A percentile compares a stretch with the other conserved stretches of the same genome.
Conservation (phyloP, 2,888 invertebrate species). For the Imbricaverruca yamaguchii region DNA sequence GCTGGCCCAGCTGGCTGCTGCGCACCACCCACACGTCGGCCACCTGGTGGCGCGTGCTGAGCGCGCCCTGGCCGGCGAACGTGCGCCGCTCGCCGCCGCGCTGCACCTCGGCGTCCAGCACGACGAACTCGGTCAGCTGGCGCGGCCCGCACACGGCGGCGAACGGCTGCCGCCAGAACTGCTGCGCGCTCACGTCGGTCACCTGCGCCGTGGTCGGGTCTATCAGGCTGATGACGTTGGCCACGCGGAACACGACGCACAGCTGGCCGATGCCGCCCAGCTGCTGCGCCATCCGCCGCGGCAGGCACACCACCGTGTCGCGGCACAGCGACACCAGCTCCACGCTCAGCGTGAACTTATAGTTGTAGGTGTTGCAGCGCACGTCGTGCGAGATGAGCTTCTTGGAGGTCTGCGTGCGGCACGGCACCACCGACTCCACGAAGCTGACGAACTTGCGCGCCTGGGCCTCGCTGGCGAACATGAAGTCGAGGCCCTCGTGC, state of each 20-base stretch:
- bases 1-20: constrained; percentile 73
- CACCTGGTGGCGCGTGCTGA: constrained; percentile 51
- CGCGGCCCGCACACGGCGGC: constrained; percentile 80
- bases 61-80: constrained; percentile 14
- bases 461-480: constrained; percentile 75
- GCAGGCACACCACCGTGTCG: constrained; percentile 83
- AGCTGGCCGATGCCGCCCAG: constrained; percentile 81
- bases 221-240: constrained; percentile 83
- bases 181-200: constrained; percentile 68
- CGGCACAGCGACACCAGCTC: constrained; percentile 96
- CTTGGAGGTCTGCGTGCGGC: constrained; percentile 80
- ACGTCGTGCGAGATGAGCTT: constrained; percentile 95
- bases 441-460: constrained; percentile 96
- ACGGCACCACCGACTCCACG: constrained; percentile 75
- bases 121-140: constrained; percentile 81
- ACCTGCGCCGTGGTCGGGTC: constrained; percentile 76
- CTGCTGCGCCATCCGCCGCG: constrained; percentile 74
- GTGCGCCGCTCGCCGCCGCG: constrained; percentile 8
- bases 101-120: constrained; percentile 66
- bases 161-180: constrained; percentile 83
- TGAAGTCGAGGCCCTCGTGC: constrained; percentile 90
- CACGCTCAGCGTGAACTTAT: constrained; percentile 83
- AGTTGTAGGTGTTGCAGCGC: constrained; percentile 92
- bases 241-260: constrained; percentile 79
- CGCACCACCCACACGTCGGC: constrained; percentile 92